phyloP scores from a whole-genome alignment of 92 coral and sea anemone genomes.

The Anthopleura xanthogrammica region DNA sequence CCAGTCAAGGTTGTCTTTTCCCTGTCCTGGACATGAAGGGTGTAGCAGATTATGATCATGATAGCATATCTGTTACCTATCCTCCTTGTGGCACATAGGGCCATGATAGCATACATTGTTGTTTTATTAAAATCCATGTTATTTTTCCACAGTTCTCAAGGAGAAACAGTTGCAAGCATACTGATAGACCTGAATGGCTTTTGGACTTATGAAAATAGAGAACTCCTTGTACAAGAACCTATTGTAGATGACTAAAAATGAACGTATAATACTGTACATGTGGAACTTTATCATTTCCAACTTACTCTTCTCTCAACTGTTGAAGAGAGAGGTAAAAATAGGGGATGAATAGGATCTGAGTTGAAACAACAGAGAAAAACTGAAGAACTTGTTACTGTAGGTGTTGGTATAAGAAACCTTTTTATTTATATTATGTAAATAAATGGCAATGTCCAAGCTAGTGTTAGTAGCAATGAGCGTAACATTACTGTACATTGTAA shows the following conservation, averaged over 20 bases:
- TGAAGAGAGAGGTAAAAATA: not conserved
- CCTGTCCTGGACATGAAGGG: too few species aligned
- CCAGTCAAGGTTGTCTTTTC: too few species aligned
- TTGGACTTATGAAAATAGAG: conserved; percentile 98
- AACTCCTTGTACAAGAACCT: conserved; percentile 81
- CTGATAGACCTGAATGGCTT: conserved; percentile 95
- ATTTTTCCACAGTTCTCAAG: conserved; percentile 69
- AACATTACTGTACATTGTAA: not conserved
- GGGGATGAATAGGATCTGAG: not conserved
- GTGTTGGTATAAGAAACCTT: too few species aligned
- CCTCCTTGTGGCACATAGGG: too few species aligned
- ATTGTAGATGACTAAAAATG: conserved; percentile 29
- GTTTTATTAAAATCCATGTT: not conserved
- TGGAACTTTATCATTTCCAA: not conserved
- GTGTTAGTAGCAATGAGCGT: not conserved
- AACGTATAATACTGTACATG: not conserved
- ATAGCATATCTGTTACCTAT: too few species aligned
- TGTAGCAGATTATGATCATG: too few species aligned
- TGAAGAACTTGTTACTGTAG: too few species aligned
- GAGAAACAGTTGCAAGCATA: conserved; percentile 93
- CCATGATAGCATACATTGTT: too few species aligned
- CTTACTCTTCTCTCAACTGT: not conserved
- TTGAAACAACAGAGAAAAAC: not conserved
- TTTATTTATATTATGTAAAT: too few species aligned
- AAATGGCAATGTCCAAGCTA: too few species aligned